Evolutionary conservation across 2,888 invertebrate genomes (phyloP), one percentile per base, ranked within the genome.

Genomic region (Agonopterix alstromeriana): DNA sequence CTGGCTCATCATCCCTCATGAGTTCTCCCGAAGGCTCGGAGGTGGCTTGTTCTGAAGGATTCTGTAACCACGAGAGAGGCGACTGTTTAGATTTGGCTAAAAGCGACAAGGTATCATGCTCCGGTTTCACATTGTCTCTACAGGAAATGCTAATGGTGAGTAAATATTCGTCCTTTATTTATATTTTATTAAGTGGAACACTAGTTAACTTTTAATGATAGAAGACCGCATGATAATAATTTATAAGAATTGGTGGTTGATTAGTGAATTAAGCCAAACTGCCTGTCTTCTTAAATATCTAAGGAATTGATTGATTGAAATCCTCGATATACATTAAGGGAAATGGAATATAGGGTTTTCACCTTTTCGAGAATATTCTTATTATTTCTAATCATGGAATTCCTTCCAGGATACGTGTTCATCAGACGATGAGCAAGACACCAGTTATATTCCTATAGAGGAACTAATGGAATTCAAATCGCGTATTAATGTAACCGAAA

Each of bases 1-100:
- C 92, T 7, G 90, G 92, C 42, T 93, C 93, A 46, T 95, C 95
- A 14, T 96, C 96, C 58, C 89, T 94, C 52, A 93, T 94, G 60
- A 96, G 95, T 72, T 95, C 96, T 3, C 95, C 96, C 0, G 97
- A 97, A 69, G 96, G 97, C 35, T 97, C 97, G 0, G 97, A 97
- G 71, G 92, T 97, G 48, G 96, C 95, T 0, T 97, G 96, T 79
- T 95, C 94, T 0, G 97, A 97, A 70, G 94, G 94, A 42, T 94
- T 95, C 73, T 97, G 97, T 79, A 95, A 94, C 73, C 93, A 94
- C 61, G 94, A 94, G 57, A 70, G 87, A 65, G 88, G 90, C 62
- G 82, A 87, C 67, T 86, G 87, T 62, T 69, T 74, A 64, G 87
- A 88, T 56, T 61, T 73, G 55, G 60, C 70, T 53, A 86, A 87